phyloP scores from a whole-genome alignment of 2,888 invertebrate genomes.

The Troides aeacus region DNA sequence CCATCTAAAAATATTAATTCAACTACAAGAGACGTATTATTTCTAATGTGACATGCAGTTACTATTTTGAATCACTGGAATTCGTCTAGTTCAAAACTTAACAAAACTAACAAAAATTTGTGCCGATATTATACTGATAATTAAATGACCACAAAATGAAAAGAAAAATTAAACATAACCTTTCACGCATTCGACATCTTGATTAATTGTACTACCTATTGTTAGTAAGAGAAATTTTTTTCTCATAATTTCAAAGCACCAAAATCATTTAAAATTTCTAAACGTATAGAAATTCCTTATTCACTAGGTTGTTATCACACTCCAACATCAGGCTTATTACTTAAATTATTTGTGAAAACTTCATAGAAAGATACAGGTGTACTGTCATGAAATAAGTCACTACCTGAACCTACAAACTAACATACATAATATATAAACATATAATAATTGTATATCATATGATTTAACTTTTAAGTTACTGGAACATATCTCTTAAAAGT shows the following conservation, averaged over 20 bases:
- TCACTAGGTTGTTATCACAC: constrained; percentile 23
- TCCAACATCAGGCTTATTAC: constrained; percentile 13
- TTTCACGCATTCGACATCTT: not conserved
- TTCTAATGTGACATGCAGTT: constrained; percentile 24
- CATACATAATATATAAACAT: not conserved
- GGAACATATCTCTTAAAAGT: not conserved
- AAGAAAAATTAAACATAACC: not conserved
- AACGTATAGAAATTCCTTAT: constrained; percentile 10
- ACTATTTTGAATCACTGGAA: constrained; percentile 18
- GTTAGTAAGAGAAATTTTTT: not conserved
- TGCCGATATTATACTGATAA: constrained; percentile 2
- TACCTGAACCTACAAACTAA: not conserved
- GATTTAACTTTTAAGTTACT: not conserved
- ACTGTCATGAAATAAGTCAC: not conserved
- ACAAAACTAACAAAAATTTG: constrained; percentile 15
- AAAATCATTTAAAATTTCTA: constrained; percentile 12
- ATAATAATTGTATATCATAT: not conserved
- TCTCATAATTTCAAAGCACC: constrained; percentile 27
- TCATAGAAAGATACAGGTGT: not conserved
- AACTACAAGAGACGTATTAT: constrained; percentile 42
- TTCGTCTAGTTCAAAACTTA: constrained; percentile 4
- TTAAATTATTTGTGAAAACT: not conserved
- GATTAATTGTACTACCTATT: not conserved
- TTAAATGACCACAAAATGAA: not conserved
- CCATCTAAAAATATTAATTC: constrained; percentile 65